Evolutionary conservation across 1,140 invertebrate genomes (phyloP).

Genomic region (Triops longicaudatus): DNA sequence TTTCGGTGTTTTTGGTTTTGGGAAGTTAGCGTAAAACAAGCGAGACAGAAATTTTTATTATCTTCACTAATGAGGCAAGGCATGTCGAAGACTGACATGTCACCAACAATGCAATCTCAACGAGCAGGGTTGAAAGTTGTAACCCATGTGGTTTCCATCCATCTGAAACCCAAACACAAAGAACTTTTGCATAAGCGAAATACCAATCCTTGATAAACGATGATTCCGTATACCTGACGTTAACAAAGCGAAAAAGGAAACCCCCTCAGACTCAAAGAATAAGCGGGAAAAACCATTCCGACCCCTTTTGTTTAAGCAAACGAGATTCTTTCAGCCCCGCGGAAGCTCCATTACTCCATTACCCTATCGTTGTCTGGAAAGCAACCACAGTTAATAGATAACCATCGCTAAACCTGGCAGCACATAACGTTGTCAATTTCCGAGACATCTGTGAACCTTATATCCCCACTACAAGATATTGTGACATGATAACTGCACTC

Average conservation of each 20-base stretch:
- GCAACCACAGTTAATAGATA: constrained; percentile 12
- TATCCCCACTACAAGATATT: not conserved
- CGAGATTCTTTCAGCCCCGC: not conserved
- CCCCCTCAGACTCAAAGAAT: not conserved
- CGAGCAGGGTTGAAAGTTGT: not conserved
- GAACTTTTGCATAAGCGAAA: constrained; percentile 12
- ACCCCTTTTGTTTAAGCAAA: not conserved
- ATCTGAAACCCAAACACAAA: not conserved
- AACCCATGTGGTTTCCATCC: constrained; percentile 6
- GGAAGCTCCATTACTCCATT: not conserved
- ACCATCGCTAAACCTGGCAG: constrained; percentile 6
- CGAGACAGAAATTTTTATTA: not conserved
- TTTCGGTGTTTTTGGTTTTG: not conserved
- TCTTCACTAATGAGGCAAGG: constrained; percentile 14
- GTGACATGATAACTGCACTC: not conserved
- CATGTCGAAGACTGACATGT: constrained; percentile 7
- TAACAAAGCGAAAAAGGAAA: not conserved
- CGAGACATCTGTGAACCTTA: not conserved
- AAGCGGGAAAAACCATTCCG: not conserved
- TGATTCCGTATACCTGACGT: constrained; percentile 3
- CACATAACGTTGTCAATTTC: constrained; percentile 15
- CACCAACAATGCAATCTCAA: not conserved
- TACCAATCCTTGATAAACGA: constrained; percentile 1
- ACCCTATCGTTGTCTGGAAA: not conserved
- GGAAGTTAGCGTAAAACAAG: not conserved